These are phyloP conservation scores for Clarias gariepinus DNA, from an alignment of 2,113 vertebrate species.

Conservation along the genomic window DNA sequence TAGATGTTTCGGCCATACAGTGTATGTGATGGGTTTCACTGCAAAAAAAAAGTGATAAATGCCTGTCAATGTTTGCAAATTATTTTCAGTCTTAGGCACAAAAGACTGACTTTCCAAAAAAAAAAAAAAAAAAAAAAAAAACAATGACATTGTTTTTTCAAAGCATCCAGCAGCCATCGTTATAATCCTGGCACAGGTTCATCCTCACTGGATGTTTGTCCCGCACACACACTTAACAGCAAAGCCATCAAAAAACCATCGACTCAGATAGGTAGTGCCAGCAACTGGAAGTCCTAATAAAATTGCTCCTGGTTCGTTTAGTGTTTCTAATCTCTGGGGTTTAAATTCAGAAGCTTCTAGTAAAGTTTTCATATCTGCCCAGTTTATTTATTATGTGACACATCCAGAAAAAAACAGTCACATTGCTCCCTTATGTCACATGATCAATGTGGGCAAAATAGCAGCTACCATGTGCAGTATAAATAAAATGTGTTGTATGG, in stretches of 20 bases:
- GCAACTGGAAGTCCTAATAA: neutral
- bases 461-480: too few species aligned
- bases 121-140: too few species aligned
- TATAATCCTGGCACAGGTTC: constrained; percentile 30
- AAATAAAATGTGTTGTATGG: too few species aligned
- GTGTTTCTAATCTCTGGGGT: neutral
- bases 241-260: constrained; percentile 8
- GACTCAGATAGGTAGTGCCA: neutral
- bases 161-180: neutral
- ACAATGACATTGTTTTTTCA: neutral
- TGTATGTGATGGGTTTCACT: neutral
- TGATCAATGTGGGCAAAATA: too few species aligned
- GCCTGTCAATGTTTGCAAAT: too few species aligned
- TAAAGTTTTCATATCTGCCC: neutral
- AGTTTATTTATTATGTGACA: neutral
- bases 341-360: neutral
- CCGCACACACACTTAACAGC: neutral
- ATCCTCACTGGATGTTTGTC: constrained; percentile 31
- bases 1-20: neutral
- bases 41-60: too few species aligned
- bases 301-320: neutral
- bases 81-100: too few species aligned
- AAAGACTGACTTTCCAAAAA: too few species aligned
- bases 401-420: too few species aligned
- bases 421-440: too few species aligned